Evolutionary conservation across 2,888 invertebrate species (phyloP).

Genomic region (Cybosia mesomella): DNA sequence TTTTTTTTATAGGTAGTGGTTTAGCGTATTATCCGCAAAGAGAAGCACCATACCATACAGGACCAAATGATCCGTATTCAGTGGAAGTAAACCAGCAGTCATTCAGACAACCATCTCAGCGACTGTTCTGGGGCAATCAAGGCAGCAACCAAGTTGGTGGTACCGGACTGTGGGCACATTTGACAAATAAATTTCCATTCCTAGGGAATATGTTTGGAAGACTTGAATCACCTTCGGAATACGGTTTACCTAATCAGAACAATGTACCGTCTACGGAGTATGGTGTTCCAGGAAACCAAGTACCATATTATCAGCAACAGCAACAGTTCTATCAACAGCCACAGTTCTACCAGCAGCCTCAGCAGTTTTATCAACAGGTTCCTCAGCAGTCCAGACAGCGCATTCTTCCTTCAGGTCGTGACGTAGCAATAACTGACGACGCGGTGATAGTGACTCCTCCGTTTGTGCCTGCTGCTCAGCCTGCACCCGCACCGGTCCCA

Average conservation of each 20-base stretch:
- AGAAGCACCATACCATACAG: conserved; percentile 72
- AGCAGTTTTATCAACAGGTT: conserved; percentile 52
- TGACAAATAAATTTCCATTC: conserved; percentile 82
- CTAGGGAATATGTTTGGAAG: conserved; percentile 79
- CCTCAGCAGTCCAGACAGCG: conserved; percentile 58
- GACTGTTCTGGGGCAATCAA: conserved; percentile 76
- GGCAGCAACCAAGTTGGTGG: conserved; percentile 82
- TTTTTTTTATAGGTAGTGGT: conserved; percentile 71
- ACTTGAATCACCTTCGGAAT: conserved; percentile 71
- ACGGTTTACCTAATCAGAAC: conserved; percentile 63
- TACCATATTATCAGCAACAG: conserved; percentile 49
- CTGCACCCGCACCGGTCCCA: conserved; percentile 56
- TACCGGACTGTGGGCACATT: conserved; percentile 75
- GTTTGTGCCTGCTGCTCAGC: conserved; percentile 65
- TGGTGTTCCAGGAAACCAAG: conserved; percentile 47
- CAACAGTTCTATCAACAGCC: conserved; percentile 53
- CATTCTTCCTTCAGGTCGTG: conserved; percentile 68
- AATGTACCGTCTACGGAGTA: conserved; percentile 52
- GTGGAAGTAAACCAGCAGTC: conserved; percentile 64
- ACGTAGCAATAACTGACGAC: conserved; percentile 79
- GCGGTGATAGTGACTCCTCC: conserved; percentile 82
- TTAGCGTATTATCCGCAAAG: conserved; percentile 74
- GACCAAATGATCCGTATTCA: conserved; percentile 72
- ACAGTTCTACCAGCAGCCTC: conserved; percentile 47
- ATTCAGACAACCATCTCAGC: conserved; percentile 73